Evolutionary conservation across 2,797 vertebrate species (phyloP).

Genomic region (Melanotaenia parkinsoni): DNA sequence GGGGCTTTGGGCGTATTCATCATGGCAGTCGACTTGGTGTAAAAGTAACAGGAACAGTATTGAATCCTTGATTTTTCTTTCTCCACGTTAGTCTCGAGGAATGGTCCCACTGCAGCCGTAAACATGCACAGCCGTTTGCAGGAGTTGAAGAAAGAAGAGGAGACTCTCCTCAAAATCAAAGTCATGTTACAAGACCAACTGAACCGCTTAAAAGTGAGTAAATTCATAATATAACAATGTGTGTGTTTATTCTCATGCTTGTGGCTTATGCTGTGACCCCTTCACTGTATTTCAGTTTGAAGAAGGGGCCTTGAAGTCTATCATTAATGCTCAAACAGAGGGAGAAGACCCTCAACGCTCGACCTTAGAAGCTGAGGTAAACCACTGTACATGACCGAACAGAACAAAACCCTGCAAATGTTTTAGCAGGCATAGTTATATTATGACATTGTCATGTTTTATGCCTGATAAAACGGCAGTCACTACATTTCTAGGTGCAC

Average conservation of each 20-base stretch:
- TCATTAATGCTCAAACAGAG: conserved; percentile 82
- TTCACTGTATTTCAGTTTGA: conserved; percentile 80
- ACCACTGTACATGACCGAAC: neutral
- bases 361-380: conserved; percentile 69
- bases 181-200: conserved; percentile 87
- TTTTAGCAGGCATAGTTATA: neutral
- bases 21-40: neutral
- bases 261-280: neutral
- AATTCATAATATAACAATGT: neutral
- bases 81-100: conserved; percentile 56
- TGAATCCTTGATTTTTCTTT: neutral
- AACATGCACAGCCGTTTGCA: conserved; percentile 88
- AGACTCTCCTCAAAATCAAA: conserved; percentile 89
- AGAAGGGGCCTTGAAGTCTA: conserved; percentile 85
- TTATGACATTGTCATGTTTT: neutral
- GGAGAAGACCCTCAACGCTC: conserved; percentile 68
- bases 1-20: neutral
- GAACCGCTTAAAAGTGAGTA: conserved; percentile 84
- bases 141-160: conserved; percentile 88
- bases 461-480: neutral
- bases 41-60: neutral
- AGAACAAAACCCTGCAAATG: too few relatives aligned
- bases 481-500: neutral
- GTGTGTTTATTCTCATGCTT: neutral
- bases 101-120: conserved; percentile 74